Evolutionary conservation across 2,888 invertebrate genomes (phyloP).

Genomic region (Ochropleura leucogaster): DNA sequence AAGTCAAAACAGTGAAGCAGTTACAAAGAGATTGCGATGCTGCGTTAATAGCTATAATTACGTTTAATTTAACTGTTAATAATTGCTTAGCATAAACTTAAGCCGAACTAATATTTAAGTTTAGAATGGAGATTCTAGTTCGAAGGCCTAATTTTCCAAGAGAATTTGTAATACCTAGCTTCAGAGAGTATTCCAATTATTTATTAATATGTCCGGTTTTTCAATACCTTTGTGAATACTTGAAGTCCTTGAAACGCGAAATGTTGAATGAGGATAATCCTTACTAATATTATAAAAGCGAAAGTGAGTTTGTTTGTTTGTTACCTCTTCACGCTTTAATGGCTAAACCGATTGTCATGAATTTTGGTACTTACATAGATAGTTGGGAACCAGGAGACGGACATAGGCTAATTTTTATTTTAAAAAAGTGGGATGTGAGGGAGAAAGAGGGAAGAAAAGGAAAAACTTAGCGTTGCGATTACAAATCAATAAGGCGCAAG

Average conservation of each 20-base stretch:
- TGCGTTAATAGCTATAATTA: constrained; percentile 41
- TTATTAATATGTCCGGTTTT: background rate
- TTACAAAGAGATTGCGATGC: constrained; percentile 50
- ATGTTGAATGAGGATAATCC: background rate
- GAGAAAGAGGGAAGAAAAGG: too few relatives aligned
- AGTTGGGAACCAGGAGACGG: too few relatives aligned
- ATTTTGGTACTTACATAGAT: too few relatives aligned
- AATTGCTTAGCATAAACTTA: constrained; percentile 36
- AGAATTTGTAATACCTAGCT: constrained; percentile 7
- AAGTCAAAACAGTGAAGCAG: constrained; percentile 54
- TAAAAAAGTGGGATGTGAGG: too few relatives aligned
- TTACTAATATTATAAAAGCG: too few relatives aligned
- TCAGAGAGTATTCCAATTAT: background rate
- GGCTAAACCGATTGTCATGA: too few relatives aligned
- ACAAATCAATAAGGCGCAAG: too few relatives aligned
- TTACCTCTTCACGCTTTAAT: too few relatives aligned
- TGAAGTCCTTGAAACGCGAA: background rate
- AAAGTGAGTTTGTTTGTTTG: too few relatives aligned
- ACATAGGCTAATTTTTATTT: too few relatives aligned
- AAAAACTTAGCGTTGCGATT: too few relatives aligned
- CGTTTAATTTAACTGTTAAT: constrained; percentile 44
- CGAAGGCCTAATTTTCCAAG: background rate
- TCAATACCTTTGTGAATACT: background rate
- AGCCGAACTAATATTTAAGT: constrained; percentile 22
- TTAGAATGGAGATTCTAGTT: background rate